Percentiles rank a stretch among this genome's conserved stretches.
Evolutionary conservation across 2,113 vertebrate genomes (phyloP).

Genomic region (Cavia porcellus): DNA sequence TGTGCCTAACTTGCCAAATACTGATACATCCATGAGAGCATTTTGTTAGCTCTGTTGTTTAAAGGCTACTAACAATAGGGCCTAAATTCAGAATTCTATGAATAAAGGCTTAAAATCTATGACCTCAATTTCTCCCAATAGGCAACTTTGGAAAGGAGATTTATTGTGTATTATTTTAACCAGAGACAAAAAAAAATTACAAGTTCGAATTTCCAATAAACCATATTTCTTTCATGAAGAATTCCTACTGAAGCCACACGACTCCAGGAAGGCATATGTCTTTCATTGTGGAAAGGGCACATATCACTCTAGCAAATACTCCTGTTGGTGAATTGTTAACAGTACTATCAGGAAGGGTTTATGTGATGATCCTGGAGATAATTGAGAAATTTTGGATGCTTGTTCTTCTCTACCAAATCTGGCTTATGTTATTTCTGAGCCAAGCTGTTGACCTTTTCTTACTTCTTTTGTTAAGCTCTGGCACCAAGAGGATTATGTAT

Average conservation of each 20-base stretch:
- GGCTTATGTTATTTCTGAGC: constrained; percentile 56
- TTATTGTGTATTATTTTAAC: constrained; percentile 32
- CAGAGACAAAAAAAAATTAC: not conserved
- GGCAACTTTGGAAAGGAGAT: constrained; percentile 10
- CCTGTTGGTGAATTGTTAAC: constrained; percentile 54
- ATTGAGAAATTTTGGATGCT: constrained; percentile 68
- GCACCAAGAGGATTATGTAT: constrained; percentile 75
- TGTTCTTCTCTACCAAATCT: constrained; percentile 50
- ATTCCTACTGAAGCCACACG: not conserved
- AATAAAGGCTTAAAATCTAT: not conserved
- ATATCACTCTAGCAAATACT: constrained; percentile 52
- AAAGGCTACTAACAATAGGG: not conserved
- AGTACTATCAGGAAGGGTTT: constrained; percentile 47
- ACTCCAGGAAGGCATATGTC: not conserved
- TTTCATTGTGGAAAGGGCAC: constrained; percentile 39
- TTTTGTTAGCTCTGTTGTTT: not conserved
- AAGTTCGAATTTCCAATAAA: not conserved
- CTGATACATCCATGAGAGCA: not conserved
- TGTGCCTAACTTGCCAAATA: not conserved
- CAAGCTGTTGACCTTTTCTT: constrained; percentile 68
- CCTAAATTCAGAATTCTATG: not conserved
- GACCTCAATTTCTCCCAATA: not conserved
- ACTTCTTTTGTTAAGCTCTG: constrained; percentile 58
- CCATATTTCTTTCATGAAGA: constrained; percentile 46
- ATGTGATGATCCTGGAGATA: constrained; percentile 57